Conservation (phyloP, 2,797 vertebrate species). For the Taeniopygia guttata region DNA sequence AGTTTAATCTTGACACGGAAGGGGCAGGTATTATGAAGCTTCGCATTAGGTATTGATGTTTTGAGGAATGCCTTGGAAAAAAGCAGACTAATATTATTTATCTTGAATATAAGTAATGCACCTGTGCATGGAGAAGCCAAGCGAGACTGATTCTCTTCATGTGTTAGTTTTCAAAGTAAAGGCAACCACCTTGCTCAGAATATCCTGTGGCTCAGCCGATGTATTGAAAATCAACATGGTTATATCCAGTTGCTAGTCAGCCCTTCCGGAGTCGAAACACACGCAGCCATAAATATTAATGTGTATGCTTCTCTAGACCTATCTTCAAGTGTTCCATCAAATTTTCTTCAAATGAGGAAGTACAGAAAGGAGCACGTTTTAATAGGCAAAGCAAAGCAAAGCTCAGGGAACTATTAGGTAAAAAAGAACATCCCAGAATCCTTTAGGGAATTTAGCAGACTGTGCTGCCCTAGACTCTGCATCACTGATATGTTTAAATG, state of each 20-base stretch:
- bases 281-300: constrained; percentile 39
- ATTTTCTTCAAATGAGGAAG: constrained; percentile 23
- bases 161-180: neutral
- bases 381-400: constrained; percentile 38
- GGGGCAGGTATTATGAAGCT: neutral
- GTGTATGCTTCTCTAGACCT: neutral
- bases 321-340: constrained; percentile 25
- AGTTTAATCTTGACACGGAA: neutral
- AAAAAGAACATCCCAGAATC: constrained; percentile 16
- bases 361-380: constrained; percentile 28
- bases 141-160: neutral
- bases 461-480: neutral
- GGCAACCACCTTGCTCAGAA: constrained; percentile 17
- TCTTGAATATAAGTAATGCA: neutral
- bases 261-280: neutral
- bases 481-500: neutral
- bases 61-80: neutral
- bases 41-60: neutral
- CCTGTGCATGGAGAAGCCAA: neutral
- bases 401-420: neutral
- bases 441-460: neutral
- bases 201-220: constrained; percentile 36
- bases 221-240: neutral
- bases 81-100: neutral
- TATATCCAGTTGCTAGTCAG: neutral